phyloP scores from a whole-genome alignment of 1,140 invertebrate genomes.

The Diplogasteroides magnus region DNA sequence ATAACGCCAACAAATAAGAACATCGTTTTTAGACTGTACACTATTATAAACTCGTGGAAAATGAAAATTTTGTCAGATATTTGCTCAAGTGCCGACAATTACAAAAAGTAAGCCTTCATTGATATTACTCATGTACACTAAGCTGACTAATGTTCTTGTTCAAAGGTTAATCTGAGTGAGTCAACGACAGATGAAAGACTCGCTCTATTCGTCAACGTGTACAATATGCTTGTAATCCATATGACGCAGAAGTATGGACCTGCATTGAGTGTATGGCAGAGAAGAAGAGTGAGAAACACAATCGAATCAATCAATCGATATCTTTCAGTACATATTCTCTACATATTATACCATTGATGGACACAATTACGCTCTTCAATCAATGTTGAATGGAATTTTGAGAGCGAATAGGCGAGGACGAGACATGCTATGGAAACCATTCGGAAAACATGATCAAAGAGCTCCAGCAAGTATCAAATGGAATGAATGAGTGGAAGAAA shows the following conservation, averaged over 20 bases:
- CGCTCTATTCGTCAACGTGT: conserved; percentile 60
- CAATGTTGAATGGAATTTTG: conserved; percentile 60
- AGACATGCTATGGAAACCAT: conserved; percentile 58
- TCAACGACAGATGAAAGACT: conserved; percentile 54
- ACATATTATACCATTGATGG: conserved; percentile 58
- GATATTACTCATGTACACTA: neutral
- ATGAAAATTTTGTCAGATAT: neutral
- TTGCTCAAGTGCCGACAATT: neutral
- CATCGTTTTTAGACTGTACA: neutral
- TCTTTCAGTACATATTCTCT: conserved; percentile 58
- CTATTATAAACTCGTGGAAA: neutral
- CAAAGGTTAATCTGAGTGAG: conserved; percentile 7
- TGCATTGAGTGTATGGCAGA: conserved; percentile 57
- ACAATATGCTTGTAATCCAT: conserved; percentile 59
- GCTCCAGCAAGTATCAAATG: conserved; percentile 41
- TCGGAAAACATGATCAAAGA: conserved; percentile 56
- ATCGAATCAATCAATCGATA: conserved; percentile 1
- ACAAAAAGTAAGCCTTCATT: neutral
- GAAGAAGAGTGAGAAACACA: conserved; percentile 54
- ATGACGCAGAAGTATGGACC: conserved; percentile 56
- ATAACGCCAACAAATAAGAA: no score
- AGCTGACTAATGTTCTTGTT: no score
- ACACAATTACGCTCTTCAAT: conserved; percentile 58
- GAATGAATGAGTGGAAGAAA: neutral
- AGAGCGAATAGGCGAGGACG: conserved; percentile 58